Percentiles rank a stretch among this genome's conserved stretches.
Conservation (phyloP, 2,113 vertebrate genomes). For the Dasyprocta punctata region DNA sequence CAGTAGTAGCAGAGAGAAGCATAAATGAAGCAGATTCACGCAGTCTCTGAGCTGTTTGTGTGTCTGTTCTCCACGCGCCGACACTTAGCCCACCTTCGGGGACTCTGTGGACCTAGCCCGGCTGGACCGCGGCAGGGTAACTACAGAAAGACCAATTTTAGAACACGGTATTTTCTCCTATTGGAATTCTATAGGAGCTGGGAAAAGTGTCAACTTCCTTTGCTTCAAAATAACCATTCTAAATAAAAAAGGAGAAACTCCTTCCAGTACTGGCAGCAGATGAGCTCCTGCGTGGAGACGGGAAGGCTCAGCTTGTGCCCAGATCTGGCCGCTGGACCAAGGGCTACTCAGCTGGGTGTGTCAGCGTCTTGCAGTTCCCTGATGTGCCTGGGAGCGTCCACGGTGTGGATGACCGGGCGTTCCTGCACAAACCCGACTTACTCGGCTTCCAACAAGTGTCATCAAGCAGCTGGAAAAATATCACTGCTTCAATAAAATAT, state of each 20-base stretch:
- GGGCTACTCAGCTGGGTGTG: fast-evolving
- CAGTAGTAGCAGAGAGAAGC: no score
- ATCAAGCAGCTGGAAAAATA: neutral
- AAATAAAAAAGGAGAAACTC: neutral
- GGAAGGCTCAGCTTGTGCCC: neutral
- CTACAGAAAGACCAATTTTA: neutral
- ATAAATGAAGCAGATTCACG: no score
- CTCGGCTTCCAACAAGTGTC: neutral
- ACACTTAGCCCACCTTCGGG: no score
- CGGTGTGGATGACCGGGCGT: fast-evolving
- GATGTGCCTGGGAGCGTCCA: fast-evolving
- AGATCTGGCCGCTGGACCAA: fast-evolving
- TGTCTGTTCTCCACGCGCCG: no score
- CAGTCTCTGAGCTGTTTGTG: no score
- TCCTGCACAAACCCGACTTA: fast-evolving
- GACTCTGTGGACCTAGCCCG: no score
- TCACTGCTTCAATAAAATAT: neutral
- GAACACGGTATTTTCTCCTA: neutral
- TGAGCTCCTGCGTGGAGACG: neutral
- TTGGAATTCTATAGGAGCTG: neutral
- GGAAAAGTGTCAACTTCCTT: neutral
- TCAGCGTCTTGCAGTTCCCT: neutral
- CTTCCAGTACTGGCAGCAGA: neutral
- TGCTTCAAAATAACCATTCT: neutral
- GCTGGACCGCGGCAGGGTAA: no score